Evolutionary conservation across 1,140 invertebrate species (phyloP).

Genomic region (Trigoniulus corallinus): DNA sequence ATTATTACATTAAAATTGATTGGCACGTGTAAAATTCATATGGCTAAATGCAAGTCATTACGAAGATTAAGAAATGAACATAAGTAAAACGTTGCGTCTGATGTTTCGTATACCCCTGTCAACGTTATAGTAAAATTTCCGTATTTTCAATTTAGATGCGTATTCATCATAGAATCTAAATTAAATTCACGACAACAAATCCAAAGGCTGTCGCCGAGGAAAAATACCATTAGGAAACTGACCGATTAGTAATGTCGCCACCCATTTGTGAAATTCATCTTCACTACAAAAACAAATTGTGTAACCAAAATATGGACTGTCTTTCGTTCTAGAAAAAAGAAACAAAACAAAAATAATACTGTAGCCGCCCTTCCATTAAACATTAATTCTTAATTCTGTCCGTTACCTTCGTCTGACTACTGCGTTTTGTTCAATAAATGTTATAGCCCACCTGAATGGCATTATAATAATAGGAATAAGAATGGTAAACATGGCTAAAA

Average conservation of each 20-base stretch:
- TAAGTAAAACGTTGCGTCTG: too few species aligned
- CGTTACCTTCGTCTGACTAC: constrained; percentile 30
- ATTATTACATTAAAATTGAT: too few species aligned
- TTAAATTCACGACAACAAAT: constrained; percentile 1
- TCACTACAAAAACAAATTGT: constrained; percentile 52
- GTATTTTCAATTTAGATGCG: too few species aligned
- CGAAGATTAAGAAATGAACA: too few species aligned
- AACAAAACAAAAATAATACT: neutral
- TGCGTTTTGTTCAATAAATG: constrained; percentile 49
- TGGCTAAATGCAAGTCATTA: too few species aligned
- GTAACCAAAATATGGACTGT: constrained; percentile 56
- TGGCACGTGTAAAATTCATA: too few species aligned
- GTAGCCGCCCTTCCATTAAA: too few species aligned
- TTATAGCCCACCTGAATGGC: constrained; percentile 47
- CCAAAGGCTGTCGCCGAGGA: constrained; percentile 10
- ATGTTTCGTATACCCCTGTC: too few species aligned
- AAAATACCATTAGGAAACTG: constrained; percentile 36
- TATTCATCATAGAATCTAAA: neutral
- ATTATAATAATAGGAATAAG: constrained; percentile 7
- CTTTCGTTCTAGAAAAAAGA: constrained; percentile 41
- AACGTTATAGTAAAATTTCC: too few species aligned
- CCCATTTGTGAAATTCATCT: constrained; percentile 52
- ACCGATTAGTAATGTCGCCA: constrained; percentile 50
- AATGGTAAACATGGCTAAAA: neutral
- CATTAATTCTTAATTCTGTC: too few species aligned